A percentile compares a stretch with the other conserved stretches of the same genome.
phyloP scores from a whole-genome alignment of 2,113 vertebrate genomes.

The Plecotus auritus region DNA sequence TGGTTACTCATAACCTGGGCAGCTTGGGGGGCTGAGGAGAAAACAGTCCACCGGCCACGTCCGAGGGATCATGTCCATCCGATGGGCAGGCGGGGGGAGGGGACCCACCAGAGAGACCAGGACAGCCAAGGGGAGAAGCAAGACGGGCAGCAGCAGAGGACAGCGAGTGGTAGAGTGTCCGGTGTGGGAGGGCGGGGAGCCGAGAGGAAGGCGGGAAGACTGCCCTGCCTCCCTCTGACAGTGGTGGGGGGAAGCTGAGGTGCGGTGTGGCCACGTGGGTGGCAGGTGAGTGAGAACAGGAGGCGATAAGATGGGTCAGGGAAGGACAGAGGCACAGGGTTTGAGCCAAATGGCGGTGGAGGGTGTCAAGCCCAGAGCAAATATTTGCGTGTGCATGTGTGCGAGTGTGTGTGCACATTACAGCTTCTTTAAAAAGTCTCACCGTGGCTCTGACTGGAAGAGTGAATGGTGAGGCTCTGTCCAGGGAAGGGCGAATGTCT shows the following conservation, averaged over 20 bases:
- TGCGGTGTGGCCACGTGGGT: too few species aligned
- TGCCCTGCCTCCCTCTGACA: not conserved
- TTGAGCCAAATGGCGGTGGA: rapidly evolving
- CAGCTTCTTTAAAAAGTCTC: not conserved
- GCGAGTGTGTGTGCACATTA: not conserved
- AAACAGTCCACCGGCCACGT: not conserved
- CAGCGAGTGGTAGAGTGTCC: not conserved
- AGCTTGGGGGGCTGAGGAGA: not conserved
- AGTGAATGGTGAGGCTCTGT: not conserved
- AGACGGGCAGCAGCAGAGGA: not conserved
- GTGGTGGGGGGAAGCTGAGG: rapidly evolving
- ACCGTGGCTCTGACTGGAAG: not conserved
- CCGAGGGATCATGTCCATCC: not conserved
- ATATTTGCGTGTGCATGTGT: too few species aligned
- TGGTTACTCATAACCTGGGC: not conserved
- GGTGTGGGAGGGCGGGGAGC: not conserved
- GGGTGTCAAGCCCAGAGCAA: not conserved
- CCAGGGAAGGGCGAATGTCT: not conserved
- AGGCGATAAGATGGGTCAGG: not conserved
- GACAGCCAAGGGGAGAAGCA: not conserved
- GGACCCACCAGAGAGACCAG: not conserved
- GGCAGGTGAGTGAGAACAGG: not conserved
- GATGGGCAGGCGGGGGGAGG: not conserved
- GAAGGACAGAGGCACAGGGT: not conserved
- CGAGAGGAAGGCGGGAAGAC: rapidly evolving